Evolutionary conservation across 2,888 invertebrate genomes (phyloP).

Genomic region (Diaphora mendica): DNA sequence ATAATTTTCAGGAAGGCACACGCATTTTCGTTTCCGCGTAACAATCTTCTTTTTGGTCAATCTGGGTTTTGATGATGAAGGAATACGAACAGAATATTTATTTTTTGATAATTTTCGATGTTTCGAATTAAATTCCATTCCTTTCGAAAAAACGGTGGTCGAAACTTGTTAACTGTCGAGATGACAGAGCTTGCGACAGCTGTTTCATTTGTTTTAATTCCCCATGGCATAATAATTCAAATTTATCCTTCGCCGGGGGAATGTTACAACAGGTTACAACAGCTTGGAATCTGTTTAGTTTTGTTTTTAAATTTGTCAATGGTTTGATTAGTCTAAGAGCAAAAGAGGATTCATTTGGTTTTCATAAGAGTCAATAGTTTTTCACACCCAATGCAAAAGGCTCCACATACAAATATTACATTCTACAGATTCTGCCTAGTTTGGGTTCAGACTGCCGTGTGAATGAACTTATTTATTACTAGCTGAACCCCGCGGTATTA

Average conservation of each 20-base stretch:
- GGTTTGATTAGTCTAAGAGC: neutral
- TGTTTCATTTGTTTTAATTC: slow-evolving; percentile 70
- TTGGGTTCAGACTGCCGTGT: too few relatives aligned
- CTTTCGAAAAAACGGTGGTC: slow-evolving; percentile 85
- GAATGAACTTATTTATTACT: too few relatives aligned
- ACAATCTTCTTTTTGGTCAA: slow-evolving; percentile 79
- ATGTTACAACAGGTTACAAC: slow-evolving; percentile 31
- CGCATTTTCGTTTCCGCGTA: slow-evolving; percentile 85
- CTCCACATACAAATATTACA: too few relatives aligned
- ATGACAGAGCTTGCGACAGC: slow-evolving; percentile 73
- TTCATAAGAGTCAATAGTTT: neutral
- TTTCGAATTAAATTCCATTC: slow-evolving; percentile 86
- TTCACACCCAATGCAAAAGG: neutral
- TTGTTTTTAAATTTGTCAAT: neutral
- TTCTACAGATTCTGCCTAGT: too few relatives aligned
- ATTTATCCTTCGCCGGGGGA: slow-evolving; percentile 28
- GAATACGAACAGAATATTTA: slow-evolving; percentile 84
- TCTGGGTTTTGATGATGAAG: slow-evolving; percentile 78
- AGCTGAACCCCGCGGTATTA: too few relatives aligned
- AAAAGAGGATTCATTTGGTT: neutral
- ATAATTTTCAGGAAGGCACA: slow-evolving; percentile 87
- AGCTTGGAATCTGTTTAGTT: slow-evolving; percentile 25
- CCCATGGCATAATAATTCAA: slow-evolving; percentile 49
- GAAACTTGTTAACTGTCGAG: slow-evolving; percentile 83
- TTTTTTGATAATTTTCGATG: slow-evolving; percentile 85